A percentile compares a stretch with the other conserved stretches of the same genome.
Evolutionary conservation across 2,797 vertebrate genomes (phyloP).

Genomic region (Scomberomorus guttatus): DNA sequence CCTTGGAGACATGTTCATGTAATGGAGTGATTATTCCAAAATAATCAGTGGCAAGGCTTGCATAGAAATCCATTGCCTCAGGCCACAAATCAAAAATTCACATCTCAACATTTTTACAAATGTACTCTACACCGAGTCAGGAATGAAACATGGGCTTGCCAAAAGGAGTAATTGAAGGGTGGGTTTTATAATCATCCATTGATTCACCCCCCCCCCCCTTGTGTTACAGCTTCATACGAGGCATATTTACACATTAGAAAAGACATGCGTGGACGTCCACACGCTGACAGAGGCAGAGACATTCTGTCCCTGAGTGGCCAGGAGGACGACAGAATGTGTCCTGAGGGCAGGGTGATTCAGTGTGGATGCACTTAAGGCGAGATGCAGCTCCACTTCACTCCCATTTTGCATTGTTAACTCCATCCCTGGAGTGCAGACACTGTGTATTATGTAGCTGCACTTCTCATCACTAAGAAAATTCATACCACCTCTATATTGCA

Average conservation of each 20-base stretch:
- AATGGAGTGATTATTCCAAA: conserved; percentile 88
- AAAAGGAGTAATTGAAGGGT: conserved; percentile 44
- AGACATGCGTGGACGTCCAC: conserved; percentile 2
- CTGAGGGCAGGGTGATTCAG: conserved; percentile 35
- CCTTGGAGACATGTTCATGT: conserved; percentile 84
- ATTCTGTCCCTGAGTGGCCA: conserved; percentile 18
- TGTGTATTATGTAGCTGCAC: conserved; percentile 11
- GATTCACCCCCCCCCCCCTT: not conserved
- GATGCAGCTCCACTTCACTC: conserved; percentile 34
- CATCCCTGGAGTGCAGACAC: conserved; percentile 43
- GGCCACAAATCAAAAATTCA: conserved; percentile 81
- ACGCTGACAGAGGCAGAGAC: conserved; percentile 6
- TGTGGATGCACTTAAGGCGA: conserved; percentile 47
- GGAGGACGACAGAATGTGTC: conserved; percentile 14
- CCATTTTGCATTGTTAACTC: conserved; percentile 58
- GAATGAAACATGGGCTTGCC: conserved; percentile 51
- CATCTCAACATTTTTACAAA: conserved; percentile 76
- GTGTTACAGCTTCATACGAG: conserved; percentile 1
- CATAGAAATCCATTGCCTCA: conserved; percentile 79
- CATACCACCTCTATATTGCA: not conserved
- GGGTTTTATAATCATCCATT: conserved; percentile 44
- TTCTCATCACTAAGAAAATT: conserved; percentile 20
- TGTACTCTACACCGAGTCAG: conserved; percentile 62
- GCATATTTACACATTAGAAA: conserved; percentile 20
- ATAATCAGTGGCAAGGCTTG: conserved; percentile 82